A percentile compares a stretch with the other conserved stretches of the same genome.
These are phyloP conservation scores for Halcyon badia DNA, from an alignment of 2,797 vertebrate genomes.

Conservation along the genomic window DNA sequence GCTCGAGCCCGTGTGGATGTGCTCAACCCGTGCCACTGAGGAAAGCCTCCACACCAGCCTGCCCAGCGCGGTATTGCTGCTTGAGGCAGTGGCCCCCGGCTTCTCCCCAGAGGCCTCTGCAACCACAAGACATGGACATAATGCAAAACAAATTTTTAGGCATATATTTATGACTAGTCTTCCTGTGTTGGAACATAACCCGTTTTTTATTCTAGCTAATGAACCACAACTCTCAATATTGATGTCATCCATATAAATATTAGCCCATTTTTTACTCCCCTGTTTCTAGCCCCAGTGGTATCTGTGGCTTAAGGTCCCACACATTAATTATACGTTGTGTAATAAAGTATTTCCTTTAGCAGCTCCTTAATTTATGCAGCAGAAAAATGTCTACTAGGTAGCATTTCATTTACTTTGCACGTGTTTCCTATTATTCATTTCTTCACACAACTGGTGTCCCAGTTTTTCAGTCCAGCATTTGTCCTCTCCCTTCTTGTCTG, in stretches of 20 bases:
- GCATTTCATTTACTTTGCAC: background rate
- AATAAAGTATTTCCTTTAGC: conserved; percentile 52
- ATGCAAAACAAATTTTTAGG: background rate
- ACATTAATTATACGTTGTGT: conserved; percentile 2
- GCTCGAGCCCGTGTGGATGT: rapidly evolving
- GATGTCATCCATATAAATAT: background rate
- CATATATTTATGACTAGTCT: background rate
- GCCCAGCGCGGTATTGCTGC: rapidly evolving
- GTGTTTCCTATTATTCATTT: background rate
- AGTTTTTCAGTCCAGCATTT: background rate
- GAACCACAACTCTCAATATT: background rate
- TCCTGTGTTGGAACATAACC: background rate
- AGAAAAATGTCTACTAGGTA: background rate
- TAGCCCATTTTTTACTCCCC: background rate
- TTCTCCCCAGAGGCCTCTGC: background rate
- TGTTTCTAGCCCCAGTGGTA: conserved; percentile 23
- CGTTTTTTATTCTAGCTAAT: background rate
- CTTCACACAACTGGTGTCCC: background rate
- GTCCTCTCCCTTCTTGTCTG: background rate
- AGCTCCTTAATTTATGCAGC: conserved; percentile 29
- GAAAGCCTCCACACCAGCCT: background rate
- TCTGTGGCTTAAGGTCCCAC: conserved; percentile 33
- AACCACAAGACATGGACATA: background rate
- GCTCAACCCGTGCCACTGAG: rapidly evolving
- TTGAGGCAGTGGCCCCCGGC: background rate